phyloP scores from a whole-genome alignment of 2,797 vertebrate genomes.

The Characodon lateralis region DNA sequence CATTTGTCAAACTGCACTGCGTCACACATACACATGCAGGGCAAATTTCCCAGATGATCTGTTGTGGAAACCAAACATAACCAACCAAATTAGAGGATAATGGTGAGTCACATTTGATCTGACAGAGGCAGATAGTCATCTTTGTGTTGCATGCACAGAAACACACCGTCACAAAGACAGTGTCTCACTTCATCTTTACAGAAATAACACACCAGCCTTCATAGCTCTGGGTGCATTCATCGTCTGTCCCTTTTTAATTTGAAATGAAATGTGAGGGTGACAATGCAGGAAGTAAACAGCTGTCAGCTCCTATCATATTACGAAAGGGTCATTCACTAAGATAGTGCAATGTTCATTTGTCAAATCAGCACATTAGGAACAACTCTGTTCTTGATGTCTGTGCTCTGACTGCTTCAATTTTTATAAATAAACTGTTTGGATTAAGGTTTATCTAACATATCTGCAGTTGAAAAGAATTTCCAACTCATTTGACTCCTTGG shows the following conservation, averaged over 20 bases:
- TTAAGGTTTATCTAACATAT: background rate
- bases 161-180: too few relatives aligned
- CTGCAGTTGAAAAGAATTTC: background rate
- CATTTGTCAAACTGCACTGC: slow-evolving; percentile 6
- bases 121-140: background rate
- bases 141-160: background rate
- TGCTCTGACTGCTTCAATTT: background rate
- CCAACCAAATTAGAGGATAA: background rate
- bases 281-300: background rate
- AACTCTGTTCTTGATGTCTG: background rate
- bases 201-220: background rate
- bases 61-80: slow-evolving; percentile 10
- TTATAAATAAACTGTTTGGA: background rate
- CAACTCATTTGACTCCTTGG: background rate
- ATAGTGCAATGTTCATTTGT: background rate
- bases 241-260: background rate
- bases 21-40: background rate
- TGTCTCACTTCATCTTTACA: background rate
- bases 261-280: background rate
- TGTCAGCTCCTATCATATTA: background rate
- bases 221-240: background rate
- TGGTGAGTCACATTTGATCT: slow-evolving; percentile 1
- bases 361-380: background rate
- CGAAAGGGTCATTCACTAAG: background rate
- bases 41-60: slow-evolving; percentile 14